These are phyloP conservation scores for Cosmia trapezina DNA, from an alignment of 2,888 invertebrate species.

Conservation along the genomic window DNA sequence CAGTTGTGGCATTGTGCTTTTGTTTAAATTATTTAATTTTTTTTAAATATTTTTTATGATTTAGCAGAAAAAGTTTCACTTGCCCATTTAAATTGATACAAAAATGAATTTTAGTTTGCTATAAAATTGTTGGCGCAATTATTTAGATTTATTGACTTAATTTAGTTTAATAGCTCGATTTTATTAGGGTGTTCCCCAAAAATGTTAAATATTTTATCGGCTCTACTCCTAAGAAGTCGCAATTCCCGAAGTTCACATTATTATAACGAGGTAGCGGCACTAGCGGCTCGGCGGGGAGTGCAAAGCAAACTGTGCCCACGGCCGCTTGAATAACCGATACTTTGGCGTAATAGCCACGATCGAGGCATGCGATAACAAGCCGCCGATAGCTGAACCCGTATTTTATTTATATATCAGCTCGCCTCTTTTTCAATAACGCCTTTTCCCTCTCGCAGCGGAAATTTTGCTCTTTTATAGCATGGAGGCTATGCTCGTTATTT, in stretches of 20 bases:
- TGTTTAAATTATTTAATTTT: background rate
- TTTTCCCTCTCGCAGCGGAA: slow-evolving; percentile 87
- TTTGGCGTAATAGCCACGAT: slow-evolving; percentile 88
- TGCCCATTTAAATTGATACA: background rate
- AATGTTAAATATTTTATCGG: slow-evolving; percentile 72
- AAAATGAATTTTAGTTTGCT: background rate
- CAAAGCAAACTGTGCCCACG: slow-evolving; percentile 89
- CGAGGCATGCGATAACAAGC: slow-evolving; percentile 90
- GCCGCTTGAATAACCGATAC: slow-evolving; percentile 87
- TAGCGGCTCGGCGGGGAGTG: slow-evolving; percentile 82
- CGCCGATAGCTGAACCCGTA: slow-evolving; percentile 90
- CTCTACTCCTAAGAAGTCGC: slow-evolving; percentile 86
- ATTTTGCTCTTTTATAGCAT: slow-evolving; percentile 88
- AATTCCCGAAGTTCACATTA: slow-evolving; percentile 90
- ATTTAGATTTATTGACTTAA: slow-evolving; percentile 50
- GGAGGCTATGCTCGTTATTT: slow-evolving; percentile 86
- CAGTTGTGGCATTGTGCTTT: slow-evolving; percentile 66
- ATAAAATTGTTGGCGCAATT: slow-evolving; percentile 13
- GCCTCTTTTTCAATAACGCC: slow-evolving; percentile 90
- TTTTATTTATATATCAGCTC: slow-evolving; percentile 90
- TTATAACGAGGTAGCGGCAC: slow-evolving; percentile 88
- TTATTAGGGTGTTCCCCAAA: slow-evolving; percentile 59
- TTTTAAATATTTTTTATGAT: background rate
- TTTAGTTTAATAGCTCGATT: slow-evolving; percentile 58
- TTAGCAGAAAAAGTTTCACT: background rate